Evolutionary conservation across 2,797 vertebrate species (phyloP).

Genomic region (Hyperoplus immaculatus): DNA sequence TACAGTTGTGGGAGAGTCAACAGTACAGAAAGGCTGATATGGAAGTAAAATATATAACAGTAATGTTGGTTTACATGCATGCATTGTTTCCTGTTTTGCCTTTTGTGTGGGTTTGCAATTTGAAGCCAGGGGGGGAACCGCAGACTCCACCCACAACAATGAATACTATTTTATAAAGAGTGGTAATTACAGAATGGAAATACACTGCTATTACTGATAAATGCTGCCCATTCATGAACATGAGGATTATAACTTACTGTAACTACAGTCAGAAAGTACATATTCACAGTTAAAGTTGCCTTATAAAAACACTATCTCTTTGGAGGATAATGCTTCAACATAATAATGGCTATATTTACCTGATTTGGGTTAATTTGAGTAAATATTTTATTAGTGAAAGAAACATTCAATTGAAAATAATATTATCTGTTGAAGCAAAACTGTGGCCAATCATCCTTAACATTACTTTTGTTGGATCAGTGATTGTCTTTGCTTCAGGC

Average conservation of each 20-base stretch:
- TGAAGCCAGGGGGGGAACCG: not conserved
- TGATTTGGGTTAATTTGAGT: not conserved
- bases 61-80: not conserved
- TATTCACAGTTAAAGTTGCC: not conserved
- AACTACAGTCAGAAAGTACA: constrained; percentile 9
- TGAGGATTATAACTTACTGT: not conserved
- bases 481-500: constrained; percentile 47
- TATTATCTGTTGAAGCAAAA: constrained; percentile 19
- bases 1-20: too few relatives aligned
- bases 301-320: constrained; percentile 7
- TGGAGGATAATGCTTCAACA: not conserved
- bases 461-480: constrained; percentile 47
- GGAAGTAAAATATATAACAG: not conserved
- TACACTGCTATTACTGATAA: not conserved
- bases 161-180: not conserved
- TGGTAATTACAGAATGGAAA: not conserved
- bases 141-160: not conserved
- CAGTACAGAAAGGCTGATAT: not conserved
- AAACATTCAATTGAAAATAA: constrained; percentile 15
- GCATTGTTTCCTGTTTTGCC: not conserved
- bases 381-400: constrained; percentile 16
- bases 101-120: not conserved
- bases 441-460: constrained; percentile 27
- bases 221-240: not conserved
- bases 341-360: constrained; percentile 11